Conservation (phyloP, 1,140 invertebrate species). For the Phortica variegata region DNA sequence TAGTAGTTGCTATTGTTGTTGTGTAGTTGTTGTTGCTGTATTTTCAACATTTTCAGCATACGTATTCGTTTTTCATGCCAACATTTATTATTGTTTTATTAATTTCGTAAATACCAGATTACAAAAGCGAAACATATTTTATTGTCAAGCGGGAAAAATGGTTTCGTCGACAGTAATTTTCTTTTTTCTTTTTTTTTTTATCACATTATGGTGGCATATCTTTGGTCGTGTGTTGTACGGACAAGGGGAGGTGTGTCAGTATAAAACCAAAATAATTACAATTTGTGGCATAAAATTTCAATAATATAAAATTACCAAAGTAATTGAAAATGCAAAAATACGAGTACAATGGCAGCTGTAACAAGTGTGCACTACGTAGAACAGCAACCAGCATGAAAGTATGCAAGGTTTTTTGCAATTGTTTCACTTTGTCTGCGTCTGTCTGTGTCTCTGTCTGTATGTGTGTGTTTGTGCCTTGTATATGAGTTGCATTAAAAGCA, state of each 20-base stretch:
- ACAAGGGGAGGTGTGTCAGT: neutral
- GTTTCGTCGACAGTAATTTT: neutral
- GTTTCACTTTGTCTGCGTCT: no score
- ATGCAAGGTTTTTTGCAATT: conserved; percentile 3
- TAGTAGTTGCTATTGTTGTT: conserved; percentile 5
- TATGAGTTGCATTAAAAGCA: conserved; percentile 43
- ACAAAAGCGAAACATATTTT: conserved; percentile 45
- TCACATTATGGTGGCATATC: conserved; percentile 6
- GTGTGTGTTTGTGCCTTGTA: no score
- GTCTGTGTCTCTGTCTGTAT: no score
- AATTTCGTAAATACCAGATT: conserved; percentile 49
- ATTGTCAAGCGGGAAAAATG: conserved; percentile 10
- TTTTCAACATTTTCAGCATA: neutral
- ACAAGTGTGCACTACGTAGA: conserved; percentile 14
- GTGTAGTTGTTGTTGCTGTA: neutral
- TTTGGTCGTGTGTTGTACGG: conserved; percentile 12
- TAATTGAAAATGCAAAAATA: conserved; percentile 40
- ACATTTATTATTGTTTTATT: conserved; percentile 35
- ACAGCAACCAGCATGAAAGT: neutral
- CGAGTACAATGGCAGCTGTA: conserved; percentile 13
- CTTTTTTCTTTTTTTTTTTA: no score
- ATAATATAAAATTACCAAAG: conserved; percentile 56
- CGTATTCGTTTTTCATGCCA: no score
- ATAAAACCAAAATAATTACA: conserved; percentile 46
- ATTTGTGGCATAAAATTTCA: conserved; percentile 50